Base-by-base conservation (phyloP, 2,113 vertebrate genomes). In the Circaetus gallicus region DNA sequence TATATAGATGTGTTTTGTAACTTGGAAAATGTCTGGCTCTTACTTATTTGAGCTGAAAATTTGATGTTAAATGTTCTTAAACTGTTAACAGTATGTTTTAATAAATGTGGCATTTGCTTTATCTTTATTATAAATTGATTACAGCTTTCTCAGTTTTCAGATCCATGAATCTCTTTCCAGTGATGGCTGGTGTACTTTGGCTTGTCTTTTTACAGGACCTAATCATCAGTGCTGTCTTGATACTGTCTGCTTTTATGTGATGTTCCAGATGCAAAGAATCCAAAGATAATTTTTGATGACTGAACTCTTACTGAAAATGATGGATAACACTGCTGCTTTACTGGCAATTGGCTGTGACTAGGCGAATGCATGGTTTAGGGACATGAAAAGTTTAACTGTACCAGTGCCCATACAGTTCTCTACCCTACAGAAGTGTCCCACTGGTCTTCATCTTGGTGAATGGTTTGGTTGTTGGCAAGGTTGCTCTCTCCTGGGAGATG, bases 141-240 rank as follows among this genome's bases (percentile, higher is more conserved):
- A 55, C 90, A 96, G 65, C 74, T 84, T 92, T 94, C 72, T 71
- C 66, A 49, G 93, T 78, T 91, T 89, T 66, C 55, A 65, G 55
- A 55, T 72, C 55, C 69, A 31, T 80, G 82, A 90, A 72, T 86
- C 69, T 85, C 63, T 83, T 49, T 91, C 61, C 47, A 56, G 63
- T 40, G 56, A 13, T 66, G 62, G 34, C 58, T 79, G 89, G 32
- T 74, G 69, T 50, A 32, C 31, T 91, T 90, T 94, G 95, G 45
- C 79, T 62, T 53, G 11, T 28, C 29, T 25, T 40, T 66, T 36
- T 45, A 17, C 89, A 69, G 73, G 42, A 20, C 17, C 77, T 69
- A 43, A 53, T 63, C 34, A 6, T 52, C 58, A 34, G 42, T 8
- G 61, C 70, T 81, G 24, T 56, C 63, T 61, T 81, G 82, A 70